These are phyloP conservation scores for Vulpes vulpes DNA, from an alignment of 2,113 vertebrate genomes.

Conservation along the genomic window DNA sequence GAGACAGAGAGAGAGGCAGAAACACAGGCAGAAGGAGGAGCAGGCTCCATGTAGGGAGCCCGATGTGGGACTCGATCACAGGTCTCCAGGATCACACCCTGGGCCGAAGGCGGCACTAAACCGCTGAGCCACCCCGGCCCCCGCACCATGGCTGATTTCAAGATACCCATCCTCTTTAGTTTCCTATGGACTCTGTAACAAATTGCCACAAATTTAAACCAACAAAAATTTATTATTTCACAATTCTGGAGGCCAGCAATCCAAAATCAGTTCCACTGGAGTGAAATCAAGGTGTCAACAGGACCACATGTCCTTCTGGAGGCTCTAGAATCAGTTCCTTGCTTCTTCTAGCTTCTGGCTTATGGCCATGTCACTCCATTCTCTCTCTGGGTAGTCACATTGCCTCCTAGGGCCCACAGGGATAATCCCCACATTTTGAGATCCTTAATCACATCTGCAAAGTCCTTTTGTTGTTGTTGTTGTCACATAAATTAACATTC, in stretches of 20 bases:
- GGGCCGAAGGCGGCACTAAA: too few species aligned
- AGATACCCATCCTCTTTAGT: background rate
- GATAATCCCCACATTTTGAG: background rate
- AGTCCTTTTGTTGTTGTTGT: background rate
- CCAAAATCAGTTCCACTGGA: fast-evolving
- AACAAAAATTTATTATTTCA: background rate
- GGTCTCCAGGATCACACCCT: too few species aligned
- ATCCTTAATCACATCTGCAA: background rate
- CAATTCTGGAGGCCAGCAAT: background rate
- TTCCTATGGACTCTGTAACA: background rate
- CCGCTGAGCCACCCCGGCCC: too few species aligned
- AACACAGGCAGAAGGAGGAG: too few species aligned
- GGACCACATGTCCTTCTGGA: background rate
- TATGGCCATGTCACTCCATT: background rate
- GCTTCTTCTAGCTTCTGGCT: background rate
- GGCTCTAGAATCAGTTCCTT: background rate
- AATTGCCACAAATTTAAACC: background rate
- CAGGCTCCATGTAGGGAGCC: too few species aligned
- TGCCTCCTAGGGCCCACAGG: background rate
- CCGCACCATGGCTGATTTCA: background rate
- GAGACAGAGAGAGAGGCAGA: too few species aligned
- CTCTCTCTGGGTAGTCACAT: background rate
- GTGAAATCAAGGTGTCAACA: background rate
- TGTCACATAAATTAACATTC: background rate
- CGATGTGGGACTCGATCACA: too few species aligned